A percentile compares a stretch with the other conserved stretches of the same genome.
These are phyloP conservation scores for Caenorhabditis auriculariae DNA, from an alignment of 2,888 invertebrate species.

Conservation along the genomic window DNA sequence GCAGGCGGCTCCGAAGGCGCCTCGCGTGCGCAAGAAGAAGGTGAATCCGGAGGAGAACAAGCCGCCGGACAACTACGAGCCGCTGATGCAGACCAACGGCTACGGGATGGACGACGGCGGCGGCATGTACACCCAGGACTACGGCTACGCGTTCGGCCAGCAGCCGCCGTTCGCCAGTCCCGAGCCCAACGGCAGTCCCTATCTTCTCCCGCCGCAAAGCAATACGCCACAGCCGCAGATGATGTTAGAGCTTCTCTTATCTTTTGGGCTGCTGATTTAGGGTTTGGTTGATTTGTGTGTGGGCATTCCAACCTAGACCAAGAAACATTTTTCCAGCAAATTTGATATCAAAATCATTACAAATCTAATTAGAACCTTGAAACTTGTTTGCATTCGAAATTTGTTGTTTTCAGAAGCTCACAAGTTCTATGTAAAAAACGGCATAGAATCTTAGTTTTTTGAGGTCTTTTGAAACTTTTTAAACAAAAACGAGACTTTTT, in stretches of 20 bases:
- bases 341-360: background rate
- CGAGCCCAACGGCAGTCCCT: conserved; percentile 29
- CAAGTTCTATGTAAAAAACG: background rate
- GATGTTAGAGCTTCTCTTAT: conserved; percentile 13
- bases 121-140: conserved; percentile 22
- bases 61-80: conserved; percentile 26
- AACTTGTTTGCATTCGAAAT: background rate
- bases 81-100: conserved; percentile 13
- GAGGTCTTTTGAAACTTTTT: background rate
- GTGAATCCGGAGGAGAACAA: conserved; percentile 30
- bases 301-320: background rate
- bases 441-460: background rate
- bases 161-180: conserved; percentile 31
- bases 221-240: conserved; percentile 24
- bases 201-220: conserved; percentile 23
- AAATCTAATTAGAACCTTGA: background rate
- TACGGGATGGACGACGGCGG: conserved; percentile 32
- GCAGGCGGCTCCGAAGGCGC: conserved; percentile 30
- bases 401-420: background rate
- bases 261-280: too few relatives aligned
- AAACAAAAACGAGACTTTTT: background rate
- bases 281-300: conserved; percentile 1
- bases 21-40: conserved; percentile 45
- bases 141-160: conserved; percentile 18
- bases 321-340: background rate